Percentiles rank a stretch among this genome's conserved stretches.
phyloP scores from a whole-genome alignment of 2,888 invertebrate genomes.

The Matsumyia berberina region DNA sequence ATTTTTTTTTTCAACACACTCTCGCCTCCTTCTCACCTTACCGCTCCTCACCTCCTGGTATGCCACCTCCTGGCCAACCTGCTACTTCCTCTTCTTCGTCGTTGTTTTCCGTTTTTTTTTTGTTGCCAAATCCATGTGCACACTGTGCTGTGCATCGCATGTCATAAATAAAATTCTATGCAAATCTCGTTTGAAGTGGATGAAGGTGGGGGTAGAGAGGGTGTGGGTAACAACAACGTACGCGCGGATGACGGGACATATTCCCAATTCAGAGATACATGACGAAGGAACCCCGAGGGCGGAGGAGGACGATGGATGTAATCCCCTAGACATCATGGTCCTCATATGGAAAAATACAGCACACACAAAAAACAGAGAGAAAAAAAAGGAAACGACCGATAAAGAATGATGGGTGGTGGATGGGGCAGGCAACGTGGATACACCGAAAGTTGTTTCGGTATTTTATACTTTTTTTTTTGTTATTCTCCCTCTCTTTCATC shows the following conservation, averaged over 20 bases:
- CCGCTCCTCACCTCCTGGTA: neutral
- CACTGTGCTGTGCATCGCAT: slow-evolving; percentile 68
- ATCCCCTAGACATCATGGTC: slow-evolving; percentile 70
- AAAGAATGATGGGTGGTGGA: slow-evolving; percentile 51
- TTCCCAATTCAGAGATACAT: slow-evolving; percentile 69
- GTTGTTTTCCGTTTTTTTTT: slow-evolving; percentile 17
- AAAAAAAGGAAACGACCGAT: slow-evolving; percentile 41
- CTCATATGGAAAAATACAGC: slow-evolving; percentile 52
- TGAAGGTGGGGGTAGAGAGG: slow-evolving; percentile 15
- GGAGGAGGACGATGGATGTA: slow-evolving; percentile 50
- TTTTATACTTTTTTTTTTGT: slow-evolving; percentile 46
- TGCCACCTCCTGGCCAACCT: slow-evolving; percentile 30
- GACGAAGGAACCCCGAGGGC: slow-evolving; percentile 28
- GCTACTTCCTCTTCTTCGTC: slow-evolving; percentile 39
- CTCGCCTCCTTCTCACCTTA: slow-evolving; percentile 3
- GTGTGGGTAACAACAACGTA: slow-evolving; percentile 18
- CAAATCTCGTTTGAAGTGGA: slow-evolving; percentile 67
- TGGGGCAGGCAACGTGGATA: slow-evolving; percentile 14
- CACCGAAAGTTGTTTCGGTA: slow-evolving; percentile 66
- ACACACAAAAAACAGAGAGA: slow-evolving; percentile 47
- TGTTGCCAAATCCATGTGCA: slow-evolving; percentile 60
- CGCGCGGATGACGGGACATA: slow-evolving; percentile 61
- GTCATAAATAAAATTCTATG: slow-evolving; percentile 76
- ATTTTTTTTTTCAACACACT: slow-evolving; percentile 16
- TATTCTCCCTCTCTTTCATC: neutral